Evolutionary conservation across 2,888 invertebrate genomes (phyloP), one percentile per base, ranked within the genome.

Genomic region (Ichneumon xanthorius): DNA sequence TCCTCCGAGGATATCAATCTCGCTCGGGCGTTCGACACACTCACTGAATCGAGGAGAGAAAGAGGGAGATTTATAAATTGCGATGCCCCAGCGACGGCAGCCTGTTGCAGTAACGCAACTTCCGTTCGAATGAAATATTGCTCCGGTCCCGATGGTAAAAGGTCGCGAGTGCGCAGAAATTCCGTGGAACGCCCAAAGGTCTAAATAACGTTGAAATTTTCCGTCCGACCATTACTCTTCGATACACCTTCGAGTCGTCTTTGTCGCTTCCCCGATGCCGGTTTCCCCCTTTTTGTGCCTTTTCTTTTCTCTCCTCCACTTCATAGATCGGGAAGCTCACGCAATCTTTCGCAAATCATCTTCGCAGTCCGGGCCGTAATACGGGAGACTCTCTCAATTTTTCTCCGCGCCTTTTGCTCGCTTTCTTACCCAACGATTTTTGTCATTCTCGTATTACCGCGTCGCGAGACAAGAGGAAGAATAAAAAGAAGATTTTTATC

Each of bases 101-200:
- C 86, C 86, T 86, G 86, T 86, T 86, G 86, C 86, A 75, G 84
- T 30, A 30, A 40, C 40, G 78, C 55, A 67, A 61, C 53, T 80
- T 76, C 26, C 55, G 53, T 63, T 63, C 55, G 53, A 19, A 76
- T 84, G 76, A 84, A 80, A 84, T 84, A 84, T 84, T 26, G 33
- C 40, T 67, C 19, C 50, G 11, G 72, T 33, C 45, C 45, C 40
- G 48, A 71, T 72, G 53, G 40, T 40, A 73, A 72, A 84, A 84
- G 63, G 45, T 80, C 71, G 50, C 71, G 40, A 40, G 61, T 72
- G 71, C 22, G 55, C 48, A 33, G 70, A 72, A 48, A 72, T 73
- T 67, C 63, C 33, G n/a, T 33, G 16, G 33, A 45, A 37, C 22
- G 45, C 22, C 22, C 63, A 37, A 61, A 73, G 48, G 45, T 58